Percentiles rank a stretch among this genome's conserved stretches.
phyloP scores from a whole-genome alignment of 1,140 invertebrate species.

The Caenorhabditis remanei region DNA sequence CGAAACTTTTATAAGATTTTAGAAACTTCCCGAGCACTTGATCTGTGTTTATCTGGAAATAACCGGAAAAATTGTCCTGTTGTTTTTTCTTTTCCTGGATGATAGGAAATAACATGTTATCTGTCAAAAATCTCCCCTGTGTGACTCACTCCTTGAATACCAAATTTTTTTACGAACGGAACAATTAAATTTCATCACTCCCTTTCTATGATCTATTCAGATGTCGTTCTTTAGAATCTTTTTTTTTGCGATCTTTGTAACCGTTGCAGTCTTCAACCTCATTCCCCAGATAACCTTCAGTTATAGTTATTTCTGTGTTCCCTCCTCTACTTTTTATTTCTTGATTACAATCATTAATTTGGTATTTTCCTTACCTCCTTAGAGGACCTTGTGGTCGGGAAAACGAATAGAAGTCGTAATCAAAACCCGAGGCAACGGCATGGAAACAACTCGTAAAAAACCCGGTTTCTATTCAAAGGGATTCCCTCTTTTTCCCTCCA shows the following conservation, averaged over 20 bases:
- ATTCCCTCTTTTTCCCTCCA: constrained; percentile 24
- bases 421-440: constrained; percentile 41
- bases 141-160: no score
- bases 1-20: no score
- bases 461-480: constrained; percentile 25
- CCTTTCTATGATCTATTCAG: background rate
- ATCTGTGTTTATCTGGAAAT: no score
- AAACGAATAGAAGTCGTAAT: constrained; percentile 5
- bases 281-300: constrained; percentile 19
- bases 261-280: background rate
- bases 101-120: no score
- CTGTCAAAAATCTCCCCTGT: no score
- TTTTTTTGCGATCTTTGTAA: constrained; percentile 29
- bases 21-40: no score
- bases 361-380: constrained; percentile 21
- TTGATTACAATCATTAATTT: constrained; percentile 43
- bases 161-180: no score
- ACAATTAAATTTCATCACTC: background rate
- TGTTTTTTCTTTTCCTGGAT: no score
- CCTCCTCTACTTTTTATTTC: background rate
- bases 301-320: background rate
- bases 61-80: no score
- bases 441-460: constrained; percentile 50
- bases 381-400: constrained; percentile 45
- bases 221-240: background rate